phyloP scores from a whole-genome alignment of 2,888 invertebrate species.

The Octodonta nipae region DNA sequence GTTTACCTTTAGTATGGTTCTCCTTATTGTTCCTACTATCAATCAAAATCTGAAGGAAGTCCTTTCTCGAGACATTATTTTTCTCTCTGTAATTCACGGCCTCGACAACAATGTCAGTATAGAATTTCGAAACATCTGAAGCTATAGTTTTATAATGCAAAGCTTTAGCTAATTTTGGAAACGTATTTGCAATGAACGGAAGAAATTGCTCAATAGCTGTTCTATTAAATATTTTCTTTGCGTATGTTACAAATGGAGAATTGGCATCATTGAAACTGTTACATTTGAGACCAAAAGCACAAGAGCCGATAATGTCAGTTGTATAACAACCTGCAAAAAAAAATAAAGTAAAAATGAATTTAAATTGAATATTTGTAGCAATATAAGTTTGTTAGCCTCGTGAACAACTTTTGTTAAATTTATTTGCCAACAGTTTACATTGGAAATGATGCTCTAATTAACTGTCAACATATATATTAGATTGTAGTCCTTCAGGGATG shows the following conservation, averaged over 20 bases:
- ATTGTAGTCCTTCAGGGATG: too few species aligned
- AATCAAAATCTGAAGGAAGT: constrained; percentile 41
- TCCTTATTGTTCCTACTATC: constrained; percentile 4
- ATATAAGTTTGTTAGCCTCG: too few species aligned
- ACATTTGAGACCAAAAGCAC: constrained; percentile 45
- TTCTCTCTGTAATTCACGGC: constrained; percentile 34
- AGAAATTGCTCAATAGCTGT: constrained; percentile 5
- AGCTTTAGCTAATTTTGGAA: constrained; percentile 12
- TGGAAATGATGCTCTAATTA: too few species aligned
- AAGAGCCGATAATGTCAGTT: constrained; percentile 26
- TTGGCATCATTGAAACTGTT: constrained; percentile 40
- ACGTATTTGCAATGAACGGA: constrained; percentile 6
- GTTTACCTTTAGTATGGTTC: background rate
- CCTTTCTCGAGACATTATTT: constrained; percentile 35
- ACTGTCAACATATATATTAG: too few species aligned
- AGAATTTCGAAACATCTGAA: constrained; percentile 30
- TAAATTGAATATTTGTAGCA: too few species aligned
- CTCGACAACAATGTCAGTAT: constrained; percentile 31
- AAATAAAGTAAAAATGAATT: too few species aligned
- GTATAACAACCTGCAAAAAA: constrained; percentile 12
- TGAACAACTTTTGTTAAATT: too few species aligned
- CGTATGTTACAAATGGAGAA: constrained; percentile 31
- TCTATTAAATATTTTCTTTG: constrained; percentile 8
- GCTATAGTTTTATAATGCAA: constrained; percentile 16
- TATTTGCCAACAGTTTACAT: too few species aligned